Percentiles rank a stretch among this genome's conserved stretches.
Evolutionary conservation across 1,140 invertebrate species (phyloP).

Genomic region (Musca domestica): DNA sequence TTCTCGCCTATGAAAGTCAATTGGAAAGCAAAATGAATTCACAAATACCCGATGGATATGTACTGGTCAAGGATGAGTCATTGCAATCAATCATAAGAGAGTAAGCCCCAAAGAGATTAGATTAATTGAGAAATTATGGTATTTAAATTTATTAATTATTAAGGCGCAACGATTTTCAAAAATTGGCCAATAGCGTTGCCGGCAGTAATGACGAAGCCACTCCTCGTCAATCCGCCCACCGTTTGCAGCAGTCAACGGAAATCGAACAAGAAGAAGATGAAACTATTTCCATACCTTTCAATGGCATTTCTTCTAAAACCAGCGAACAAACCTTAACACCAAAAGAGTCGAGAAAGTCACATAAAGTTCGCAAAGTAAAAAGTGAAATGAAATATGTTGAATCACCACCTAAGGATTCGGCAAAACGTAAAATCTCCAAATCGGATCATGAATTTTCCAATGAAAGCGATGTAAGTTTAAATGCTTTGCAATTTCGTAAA

Average conservation of each 20-base stretch:
- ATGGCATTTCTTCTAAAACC: no score
- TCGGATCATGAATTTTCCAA: constrained; percentile 50
- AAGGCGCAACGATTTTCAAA: constrained; percentile 27
- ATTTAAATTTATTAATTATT: constrained; percentile 14
- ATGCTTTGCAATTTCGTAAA: neutral
- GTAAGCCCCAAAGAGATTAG: constrained; percentile 26
- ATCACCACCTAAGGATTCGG: constrained; percentile 30
- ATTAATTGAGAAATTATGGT: no score
- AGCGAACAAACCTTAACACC: neutral
- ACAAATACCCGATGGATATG: constrained; percentile 35
- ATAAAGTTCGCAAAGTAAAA: constrained; percentile 47
- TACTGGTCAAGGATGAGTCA: constrained; percentile 31
- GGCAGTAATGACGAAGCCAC: constrained; percentile 3
- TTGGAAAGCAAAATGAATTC: constrained; percentile 13
- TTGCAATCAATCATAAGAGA: constrained; percentile 37
- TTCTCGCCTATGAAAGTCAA: constrained; percentile 30
- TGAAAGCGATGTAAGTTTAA: constrained; percentile 40
- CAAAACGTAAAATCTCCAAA: constrained; percentile 47
- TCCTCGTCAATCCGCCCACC: neutral
- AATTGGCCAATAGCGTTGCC: constrained; percentile 16
- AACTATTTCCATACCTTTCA: no score
- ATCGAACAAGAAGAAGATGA: neutral
- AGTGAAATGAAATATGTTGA: constrained; percentile 50
- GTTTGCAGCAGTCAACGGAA: no score
- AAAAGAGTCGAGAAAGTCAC: constrained; percentile 29